Evolutionary conservation across 2,888 invertebrate species (phyloP).

Genomic region (Agonopterix arenella): DNA sequence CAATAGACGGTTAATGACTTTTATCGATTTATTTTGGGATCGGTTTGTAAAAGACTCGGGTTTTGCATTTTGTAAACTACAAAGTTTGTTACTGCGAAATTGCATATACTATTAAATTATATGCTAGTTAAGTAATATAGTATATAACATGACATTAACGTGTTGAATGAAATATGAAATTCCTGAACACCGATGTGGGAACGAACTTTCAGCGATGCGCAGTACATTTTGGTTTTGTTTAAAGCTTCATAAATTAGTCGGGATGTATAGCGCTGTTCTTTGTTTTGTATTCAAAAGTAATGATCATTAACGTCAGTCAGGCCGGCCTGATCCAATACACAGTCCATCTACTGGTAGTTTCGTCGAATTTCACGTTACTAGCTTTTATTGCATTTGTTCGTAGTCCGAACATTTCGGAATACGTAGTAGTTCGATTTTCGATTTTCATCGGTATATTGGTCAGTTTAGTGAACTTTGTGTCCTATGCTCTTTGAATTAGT

Average conservation of each 20-base stretch:
- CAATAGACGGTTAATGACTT: constrained; percentile 51
- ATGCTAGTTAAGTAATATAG: too few species aligned
- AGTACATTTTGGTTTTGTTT: not conserved
- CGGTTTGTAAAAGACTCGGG: not conserved
- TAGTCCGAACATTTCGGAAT: constrained; percentile 19
- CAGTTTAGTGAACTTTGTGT: too few species aligned
- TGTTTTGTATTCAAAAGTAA: constrained; percentile 27
- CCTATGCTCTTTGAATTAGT: too few species aligned
- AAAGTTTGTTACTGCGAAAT: too few species aligned
- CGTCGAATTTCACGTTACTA: constrained; percentile 21
- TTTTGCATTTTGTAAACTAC: not conserved
- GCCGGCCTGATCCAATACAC: not conserved
- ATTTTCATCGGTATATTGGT: too few species aligned
- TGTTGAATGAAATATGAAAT: too few species aligned
- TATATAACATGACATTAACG: too few species aligned
- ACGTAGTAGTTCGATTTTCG: too few species aligned
- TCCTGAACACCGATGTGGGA: not conserved
- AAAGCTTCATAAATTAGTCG: not conserved
- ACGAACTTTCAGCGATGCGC: not conserved
- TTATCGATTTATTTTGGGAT: constrained; percentile 33
- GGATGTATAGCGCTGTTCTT: constrained; percentile 12
- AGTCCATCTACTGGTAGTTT: constrained; percentile 11
- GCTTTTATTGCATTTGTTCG: constrained; percentile 32
- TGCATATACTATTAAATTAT: too few species aligned
- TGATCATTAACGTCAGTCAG: constrained; percentile 32